Conservation (phyloP, 2,888 invertebrate species). For the Myathropa florea region DNA sequence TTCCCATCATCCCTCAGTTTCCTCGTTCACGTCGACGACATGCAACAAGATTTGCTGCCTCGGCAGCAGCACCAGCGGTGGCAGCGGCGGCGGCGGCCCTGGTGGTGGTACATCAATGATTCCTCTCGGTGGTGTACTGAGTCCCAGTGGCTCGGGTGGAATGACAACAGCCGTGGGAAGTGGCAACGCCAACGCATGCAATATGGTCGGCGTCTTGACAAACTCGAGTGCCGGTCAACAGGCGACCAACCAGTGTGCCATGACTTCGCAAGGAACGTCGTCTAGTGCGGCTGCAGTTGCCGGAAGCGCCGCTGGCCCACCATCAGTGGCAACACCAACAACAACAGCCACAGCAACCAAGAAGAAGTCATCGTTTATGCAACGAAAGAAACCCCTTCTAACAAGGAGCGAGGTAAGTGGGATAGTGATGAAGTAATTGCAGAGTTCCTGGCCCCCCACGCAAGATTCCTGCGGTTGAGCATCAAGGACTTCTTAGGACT, state of each 20-base stretch:
- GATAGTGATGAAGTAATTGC: slow-evolving; percentile 36
- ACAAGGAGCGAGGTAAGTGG: slow-evolving; percentile 80
- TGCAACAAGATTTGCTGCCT: slow-evolving; percentile 74
- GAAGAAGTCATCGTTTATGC: slow-evolving; percentile 79
- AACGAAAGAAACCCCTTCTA: slow-evolving; percentile 79
- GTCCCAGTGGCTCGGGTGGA: slow-evolving; percentile 37
- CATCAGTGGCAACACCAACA: slow-evolving; percentile 50
- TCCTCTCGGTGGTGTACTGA: slow-evolving; percentile 54
- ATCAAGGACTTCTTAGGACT: slow-evolving; percentile 12
- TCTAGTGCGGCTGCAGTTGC: slow-evolving; percentile 24
- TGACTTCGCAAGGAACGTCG: slow-evolving; percentile 50
- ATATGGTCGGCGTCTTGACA: slow-evolving; percentile 19
- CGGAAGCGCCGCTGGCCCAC: no score
- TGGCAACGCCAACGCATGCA: slow-evolving; percentile 27
- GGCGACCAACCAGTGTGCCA: slow-evolving; percentile 13
- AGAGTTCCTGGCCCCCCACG: slow-evolving; percentile 10
- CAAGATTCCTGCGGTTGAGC: slow-evolving; percentile 27
- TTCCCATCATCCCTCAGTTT: slow-evolving; percentile 58
- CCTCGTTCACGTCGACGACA: slow-evolving; percentile 49
- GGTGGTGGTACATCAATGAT: slow-evolving; percentile 53
- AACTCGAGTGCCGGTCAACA: slow-evolving; percentile 43
- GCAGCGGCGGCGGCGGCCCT: slow-evolving; percentile 10
- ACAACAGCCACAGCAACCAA: slow-evolving; percentile 73
- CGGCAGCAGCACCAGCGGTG: slow-evolving; percentile 29
- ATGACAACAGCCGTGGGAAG: slow-evolving; percentile 8